Evolutionary conservation across 2,113 vertebrate species (phyloP).

Genomic region (Spea multiplicata): DNA sequence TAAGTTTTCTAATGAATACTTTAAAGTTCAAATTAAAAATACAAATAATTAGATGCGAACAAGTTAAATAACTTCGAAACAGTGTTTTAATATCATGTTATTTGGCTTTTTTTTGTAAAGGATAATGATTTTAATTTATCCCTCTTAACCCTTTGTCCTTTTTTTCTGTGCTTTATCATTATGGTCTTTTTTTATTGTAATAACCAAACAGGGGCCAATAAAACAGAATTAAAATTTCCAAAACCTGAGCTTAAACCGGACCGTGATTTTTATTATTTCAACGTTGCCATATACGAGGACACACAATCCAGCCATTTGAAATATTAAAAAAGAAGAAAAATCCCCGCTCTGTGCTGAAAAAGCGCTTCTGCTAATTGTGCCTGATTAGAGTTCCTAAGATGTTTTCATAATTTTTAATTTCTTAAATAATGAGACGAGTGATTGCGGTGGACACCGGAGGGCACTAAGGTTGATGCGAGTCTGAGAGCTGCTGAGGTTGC

Average conservation of each 20-base stretch:
- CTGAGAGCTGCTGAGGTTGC: conserved; percentile 57
- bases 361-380: conserved; percentile 72
- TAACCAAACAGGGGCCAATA: conserved; percentile 67
- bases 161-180: conserved; percentile 2
- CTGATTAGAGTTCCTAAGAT: conserved; percentile 82
- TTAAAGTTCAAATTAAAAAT: not conserved
- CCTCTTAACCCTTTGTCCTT: conserved; percentile 31
- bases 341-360: conserved; percentile 73
- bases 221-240: conserved; percentile 66
- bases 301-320: conserved; percentile 74
- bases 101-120: conserved; percentile 21
- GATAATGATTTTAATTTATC: conserved; percentile 28
- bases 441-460: conserved; percentile 78
- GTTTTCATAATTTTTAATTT: conserved; percentile 82
- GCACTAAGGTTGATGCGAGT: conserved; percentile 69
- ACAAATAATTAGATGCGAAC: not conserved
- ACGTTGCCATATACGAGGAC: conserved; percentile 72
- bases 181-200: conserved; percentile 59
- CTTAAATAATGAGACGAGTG: conserved; percentile 76
- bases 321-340: conserved; percentile 58
- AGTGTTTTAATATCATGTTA: not conserved
- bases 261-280: conserved; percentile 77
- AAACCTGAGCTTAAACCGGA: conserved; percentile 66
- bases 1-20: not conserved
- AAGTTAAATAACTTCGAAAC: conserved; percentile 2